Percentiles rank a stretch among this genome's conserved stretches.
These are phyloP conservation scores for Myotis daubentonii DNA, from an alignment of 2,797 vertebrate species.

Conservation along the genomic window DNA sequence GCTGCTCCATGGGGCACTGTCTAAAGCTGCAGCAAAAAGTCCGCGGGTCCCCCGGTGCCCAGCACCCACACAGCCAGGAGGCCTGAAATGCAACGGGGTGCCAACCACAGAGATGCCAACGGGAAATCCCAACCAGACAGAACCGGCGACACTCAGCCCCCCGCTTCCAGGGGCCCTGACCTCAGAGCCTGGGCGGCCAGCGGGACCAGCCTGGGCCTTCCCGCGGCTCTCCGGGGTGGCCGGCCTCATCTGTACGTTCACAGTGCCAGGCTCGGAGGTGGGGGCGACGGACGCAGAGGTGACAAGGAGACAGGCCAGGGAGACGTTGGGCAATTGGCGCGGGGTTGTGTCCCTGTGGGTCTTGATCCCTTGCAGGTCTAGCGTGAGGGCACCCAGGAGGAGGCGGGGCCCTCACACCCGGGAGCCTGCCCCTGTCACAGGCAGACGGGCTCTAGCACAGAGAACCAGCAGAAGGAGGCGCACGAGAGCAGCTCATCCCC, in stretches of 20 bases:
- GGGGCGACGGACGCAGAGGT: neutral
- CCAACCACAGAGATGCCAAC: neutral
- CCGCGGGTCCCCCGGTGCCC: no score
- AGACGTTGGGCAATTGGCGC: neutral
- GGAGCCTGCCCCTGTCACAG: neutral
- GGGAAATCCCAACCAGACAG: neutral
- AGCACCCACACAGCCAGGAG: neutral
- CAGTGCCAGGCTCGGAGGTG: neutral
- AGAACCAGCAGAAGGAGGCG: neutral
- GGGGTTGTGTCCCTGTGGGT: neutral
- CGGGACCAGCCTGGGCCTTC: neutral
- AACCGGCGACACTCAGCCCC: rapidly evolving
- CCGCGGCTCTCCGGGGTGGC: rapidly evolving
- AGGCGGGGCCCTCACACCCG: rapidly evolving
- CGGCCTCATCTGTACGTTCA: neutral
- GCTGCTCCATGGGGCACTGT: rapidly evolving
- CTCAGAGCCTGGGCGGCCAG: neutral
- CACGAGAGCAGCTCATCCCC: neutral
- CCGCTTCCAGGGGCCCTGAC: no score
- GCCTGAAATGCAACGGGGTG: neutral
- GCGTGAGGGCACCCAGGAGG: neutral
- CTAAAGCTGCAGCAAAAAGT: neutral
- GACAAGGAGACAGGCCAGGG: neutral
- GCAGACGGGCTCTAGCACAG: neutral
- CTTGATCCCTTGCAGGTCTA: rapidly evolving